Evolutionary conservation across 2,888 invertebrate species (phyloP).

Genomic region (Phania funesta): DNA sequence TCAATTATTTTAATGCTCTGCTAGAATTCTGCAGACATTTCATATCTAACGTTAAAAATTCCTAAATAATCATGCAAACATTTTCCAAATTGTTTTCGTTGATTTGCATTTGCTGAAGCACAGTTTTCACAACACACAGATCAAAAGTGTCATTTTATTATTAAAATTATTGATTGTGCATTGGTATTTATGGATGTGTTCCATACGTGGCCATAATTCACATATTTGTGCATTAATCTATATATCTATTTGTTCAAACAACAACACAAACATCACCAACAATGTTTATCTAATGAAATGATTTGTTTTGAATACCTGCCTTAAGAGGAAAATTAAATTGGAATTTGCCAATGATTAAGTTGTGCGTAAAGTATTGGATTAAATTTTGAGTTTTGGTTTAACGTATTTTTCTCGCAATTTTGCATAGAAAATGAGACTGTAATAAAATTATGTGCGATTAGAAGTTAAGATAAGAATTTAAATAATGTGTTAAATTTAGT

Average conservation of each 20-base stretch:
- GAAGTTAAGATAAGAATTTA: not conserved
- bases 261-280: not conserved
- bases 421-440: not conserved
- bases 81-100: conserved; percentile 45
- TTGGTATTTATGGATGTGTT: conserved; percentile 24
- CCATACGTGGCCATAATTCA: not conserved
- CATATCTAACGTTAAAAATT: conserved; percentile 2
- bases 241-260: not conserved
- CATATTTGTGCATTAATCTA: conserved; percentile 6
- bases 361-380: conserved; percentile 43
- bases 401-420: conserved; percentile 5
- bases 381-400: conserved; percentile 29
- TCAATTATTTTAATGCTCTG: not conserved
- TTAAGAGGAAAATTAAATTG: conserved; percentile 47
- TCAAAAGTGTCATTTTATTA: conserved; percentile 29
- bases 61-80: conserved; percentile 3
- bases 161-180: conserved; percentile 37
- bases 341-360: conserved; percentile 48
- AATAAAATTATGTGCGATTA: conserved; percentile 2
- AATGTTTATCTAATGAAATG: conserved; percentile 53
- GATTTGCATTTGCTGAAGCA: conserved; percentile 20
- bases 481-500: not conserved
- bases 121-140: conserved; percentile 1
- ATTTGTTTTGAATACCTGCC: conserved; percentile 52
- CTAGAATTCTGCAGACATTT: not conserved